Evolutionary conservation across 2,113 vertebrate genomes (phyloP).

Genomic region (Aspidoscelis tigris): DNA sequence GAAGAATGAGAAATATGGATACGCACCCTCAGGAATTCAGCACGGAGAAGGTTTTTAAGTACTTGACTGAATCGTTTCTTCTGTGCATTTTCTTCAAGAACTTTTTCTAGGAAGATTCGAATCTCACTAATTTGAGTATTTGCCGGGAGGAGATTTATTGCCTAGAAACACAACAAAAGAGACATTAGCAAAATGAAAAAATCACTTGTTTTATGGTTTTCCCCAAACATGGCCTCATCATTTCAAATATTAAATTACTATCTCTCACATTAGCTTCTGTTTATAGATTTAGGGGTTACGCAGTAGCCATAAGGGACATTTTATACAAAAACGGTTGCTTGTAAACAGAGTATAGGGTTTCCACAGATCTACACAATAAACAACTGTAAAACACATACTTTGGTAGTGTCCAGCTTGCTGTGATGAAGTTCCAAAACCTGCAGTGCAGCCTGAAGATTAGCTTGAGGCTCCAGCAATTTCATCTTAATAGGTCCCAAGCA

Average conservation of each 20-base stretch:
- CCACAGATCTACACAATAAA: background rate
- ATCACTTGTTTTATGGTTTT: background rate
- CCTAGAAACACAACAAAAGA: slow-evolving; percentile 72
- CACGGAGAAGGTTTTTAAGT: slow-evolving; percentile 96
- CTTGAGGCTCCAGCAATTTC: slow-evolving; percentile 89
- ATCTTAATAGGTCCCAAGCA: slow-evolving; percentile 95
- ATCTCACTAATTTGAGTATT: slow-evolving; percentile 96
- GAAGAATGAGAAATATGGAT: background rate
- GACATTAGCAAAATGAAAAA: background rate
- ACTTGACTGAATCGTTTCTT: slow-evolving; percentile 94
- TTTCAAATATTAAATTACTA: background rate
- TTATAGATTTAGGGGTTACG: background rate
- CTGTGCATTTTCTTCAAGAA: slow-evolving; percentile 95
- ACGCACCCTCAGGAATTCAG: slow-evolving; percentile 92
- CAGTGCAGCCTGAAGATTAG: slow-evolving; percentile 93
- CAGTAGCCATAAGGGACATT: background rate
- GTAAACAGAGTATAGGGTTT: background rate
- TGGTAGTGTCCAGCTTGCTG: slow-evolving; percentile 95
- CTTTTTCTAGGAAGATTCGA: slow-evolving; percentile 94
- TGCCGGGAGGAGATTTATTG: slow-evolving; percentile 95
- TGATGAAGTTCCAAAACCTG: slow-evolving; percentile 94
- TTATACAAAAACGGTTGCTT: background rate
- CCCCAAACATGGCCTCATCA: background rate
- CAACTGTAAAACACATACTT: slow-evolving; percentile 76
- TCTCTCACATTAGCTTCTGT: background rate